Base-by-base conservation (phyloP, 2,113 vertebrate genomes). In the Opisthocomus hoazin region DNA sequence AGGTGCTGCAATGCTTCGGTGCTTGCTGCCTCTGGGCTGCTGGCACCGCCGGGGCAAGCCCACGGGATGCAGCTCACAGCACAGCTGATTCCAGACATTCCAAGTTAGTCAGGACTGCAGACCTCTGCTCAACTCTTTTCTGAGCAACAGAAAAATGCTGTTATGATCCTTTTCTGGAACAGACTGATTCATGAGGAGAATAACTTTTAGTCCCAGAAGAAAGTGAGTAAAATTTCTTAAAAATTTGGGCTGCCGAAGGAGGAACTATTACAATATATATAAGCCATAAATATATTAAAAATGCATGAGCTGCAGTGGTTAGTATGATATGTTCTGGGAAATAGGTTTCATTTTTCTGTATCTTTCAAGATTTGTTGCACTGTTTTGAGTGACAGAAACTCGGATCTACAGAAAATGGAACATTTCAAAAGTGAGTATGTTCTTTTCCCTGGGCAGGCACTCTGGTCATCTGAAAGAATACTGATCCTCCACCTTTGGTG, bases 301-400 rank as follows among this genome's bases (percentile, higher is more conserved):
- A 23, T 64, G 26, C 50, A 21, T 23, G 18, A 18, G 15, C 36
- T 89, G 34, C 65, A 36, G 51, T 23, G 11, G 15, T 57, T 83
- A 50, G 43, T 45, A 8, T 30, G 39, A 11, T 63, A 15, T 15
- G 61, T 93, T 69, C 70, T 90, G 81, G 69, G 65, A 79, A 87
- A 79, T 39, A 54, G n/a, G 30, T 43, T 90, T 91, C 30, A 26
- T 69, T 94, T 93, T 79, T 84, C 41, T 6, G 36, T 93, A 95
- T 89, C 53, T 87, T 78, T 93, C 61, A 93, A 82, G 61, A 56
- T 21, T 81, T 74, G 6, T 66, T 84, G 19, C 68, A 9, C 11
- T 69, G 7, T 75, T 94, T 84, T 73, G 48, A 87, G 34, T 91
- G 70, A 45, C n/a, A 83, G 51, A 95, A 89, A 26, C 22, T 87